A percentile compares a stretch with the other conserved stretches of the same genome.
Evolutionary conservation across 2,113 vertebrate species (phyloP).

Genomic region (Origma solitaria): DNA sequence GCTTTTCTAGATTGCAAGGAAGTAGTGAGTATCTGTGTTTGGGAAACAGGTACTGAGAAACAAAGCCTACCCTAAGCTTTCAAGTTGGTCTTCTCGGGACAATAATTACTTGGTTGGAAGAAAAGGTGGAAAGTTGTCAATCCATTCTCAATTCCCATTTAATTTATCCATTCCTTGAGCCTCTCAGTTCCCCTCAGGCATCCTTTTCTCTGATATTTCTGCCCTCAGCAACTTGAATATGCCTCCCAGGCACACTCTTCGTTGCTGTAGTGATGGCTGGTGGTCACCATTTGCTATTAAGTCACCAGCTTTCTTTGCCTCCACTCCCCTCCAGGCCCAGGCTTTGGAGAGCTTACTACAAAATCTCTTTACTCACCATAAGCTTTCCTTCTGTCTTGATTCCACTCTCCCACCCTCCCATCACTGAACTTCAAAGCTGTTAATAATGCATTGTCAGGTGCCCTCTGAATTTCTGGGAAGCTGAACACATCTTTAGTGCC

Average conservation of each 20-base stretch:
- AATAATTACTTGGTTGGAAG: background rate
- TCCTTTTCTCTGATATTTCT: conserved; percentile 7
- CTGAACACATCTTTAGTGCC: background rate
- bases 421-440: background rate
- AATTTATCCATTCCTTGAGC: background rate
- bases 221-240: background rate
- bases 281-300: background rate
- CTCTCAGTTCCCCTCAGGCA: background rate
- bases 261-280: background rate
- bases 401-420: background rate
- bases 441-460: background rate
- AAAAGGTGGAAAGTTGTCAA: background rate
- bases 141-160: background rate
- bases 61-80: background rate
- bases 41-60: background rate
- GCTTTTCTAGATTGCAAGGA: background rate
- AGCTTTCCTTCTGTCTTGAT: background rate
- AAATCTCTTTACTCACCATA: background rate
- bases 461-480: background rate
- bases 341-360: background rate
- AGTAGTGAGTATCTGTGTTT: background rate
- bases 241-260: background rate
- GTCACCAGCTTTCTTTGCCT: background rate
- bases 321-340: background rate
- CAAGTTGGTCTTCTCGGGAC: background rate